phyloP scores from a whole-genome alignment of 1,140 invertebrate genomes.

The Catajapyx aquilonaris region DNA sequence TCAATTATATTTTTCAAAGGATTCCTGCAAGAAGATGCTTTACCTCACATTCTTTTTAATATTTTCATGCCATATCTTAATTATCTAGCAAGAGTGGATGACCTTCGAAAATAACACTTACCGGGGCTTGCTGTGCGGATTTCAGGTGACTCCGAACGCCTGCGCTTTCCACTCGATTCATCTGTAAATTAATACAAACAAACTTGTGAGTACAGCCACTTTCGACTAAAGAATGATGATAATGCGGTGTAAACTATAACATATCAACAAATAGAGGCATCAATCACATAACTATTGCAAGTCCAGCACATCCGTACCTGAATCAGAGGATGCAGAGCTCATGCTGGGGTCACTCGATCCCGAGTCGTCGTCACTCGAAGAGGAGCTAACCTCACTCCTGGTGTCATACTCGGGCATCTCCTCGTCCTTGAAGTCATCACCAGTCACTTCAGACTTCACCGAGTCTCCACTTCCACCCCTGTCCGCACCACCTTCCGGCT shows the following conservation, averaged over 20 bases:
- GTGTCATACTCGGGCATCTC: conserved; percentile 32
- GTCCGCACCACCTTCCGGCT: no score
- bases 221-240: neutral
- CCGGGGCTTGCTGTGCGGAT: neutral
- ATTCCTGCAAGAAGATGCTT: no score
- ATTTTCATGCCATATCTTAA: no score
- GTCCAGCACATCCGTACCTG: conserved; percentile 12
- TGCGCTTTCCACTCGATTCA: conserved; percentile 4
- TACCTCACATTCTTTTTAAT: no score
- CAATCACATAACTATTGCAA: neutral
- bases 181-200: neutral
- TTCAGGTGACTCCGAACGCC: neutral
- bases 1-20: no score
- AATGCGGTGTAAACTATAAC: neutral
- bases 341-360: conserved; percentile 45
- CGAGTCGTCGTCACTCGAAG: conserved; percentile 36
- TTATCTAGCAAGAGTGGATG: no score
- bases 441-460: no score
- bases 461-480: no score
- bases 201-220: conserved; percentile 1
- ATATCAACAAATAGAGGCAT: neutral
- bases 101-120: no score
- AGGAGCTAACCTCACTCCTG: conserved; percentile 42
- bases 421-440: no score
- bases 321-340: conserved; percentile 43